Conservation (phyloP, 2,113 vertebrate species). For the Nannobrachium achirus region DNA sequence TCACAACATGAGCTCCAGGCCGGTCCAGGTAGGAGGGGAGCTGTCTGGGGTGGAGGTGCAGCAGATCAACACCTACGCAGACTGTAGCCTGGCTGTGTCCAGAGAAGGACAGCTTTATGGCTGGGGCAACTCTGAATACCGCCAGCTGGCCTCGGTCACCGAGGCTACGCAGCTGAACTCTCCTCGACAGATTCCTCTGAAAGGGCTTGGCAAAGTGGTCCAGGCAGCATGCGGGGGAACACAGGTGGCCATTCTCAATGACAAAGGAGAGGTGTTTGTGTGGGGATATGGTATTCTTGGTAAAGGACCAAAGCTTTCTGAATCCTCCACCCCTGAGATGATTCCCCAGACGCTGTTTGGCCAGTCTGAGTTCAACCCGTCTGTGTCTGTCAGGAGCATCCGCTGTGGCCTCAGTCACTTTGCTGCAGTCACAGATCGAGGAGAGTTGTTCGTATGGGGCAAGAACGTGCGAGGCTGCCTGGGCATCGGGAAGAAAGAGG, state of each 20-base stretch:
- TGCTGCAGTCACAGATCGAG: slow-evolving; percentile 88
- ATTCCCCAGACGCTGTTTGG: slow-evolving; percentile 90
- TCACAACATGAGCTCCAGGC: slow-evolving; percentile 77
- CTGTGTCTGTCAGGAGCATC: slow-evolving; percentile 75
- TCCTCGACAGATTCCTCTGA: slow-evolving; percentile 85
- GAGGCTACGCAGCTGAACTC: slow-evolving; percentile 89
- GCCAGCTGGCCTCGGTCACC: slow-evolving; percentile 88
- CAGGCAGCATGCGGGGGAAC: slow-evolving; percentile 92
- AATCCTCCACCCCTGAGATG: slow-evolving; percentile 87
- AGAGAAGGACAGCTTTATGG: slow-evolving; percentile 87
- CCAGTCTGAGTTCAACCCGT: slow-evolving; percentile 80
- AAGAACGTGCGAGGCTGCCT: slow-evolving; percentile 95
- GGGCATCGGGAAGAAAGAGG: slow-evolving; percentile 89
- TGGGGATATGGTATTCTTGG: slow-evolving; percentile 98
- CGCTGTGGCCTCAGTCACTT: slow-evolving; percentile 92
- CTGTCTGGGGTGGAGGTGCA: slow-evolving; percentile 83
- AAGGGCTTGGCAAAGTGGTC: slow-evolving; percentile 83
- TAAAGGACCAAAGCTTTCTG: slow-evolving; percentile 89
- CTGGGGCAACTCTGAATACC: slow-evolving; percentile 97
- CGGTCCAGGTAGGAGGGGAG: slow-evolving; percentile 85
- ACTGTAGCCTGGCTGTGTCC: slow-evolving; percentile 93
- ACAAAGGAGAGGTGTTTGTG: slow-evolving; percentile 90
- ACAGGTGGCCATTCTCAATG: slow-evolving; percentile 85
- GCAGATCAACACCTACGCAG: slow-evolving; percentile 89
- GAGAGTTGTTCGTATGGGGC: slow-evolving; percentile 96